Evolutionary conservation across 2,113 vertebrate genomes (phyloP).

Genomic region (Neofelis nebulosa): DNA sequence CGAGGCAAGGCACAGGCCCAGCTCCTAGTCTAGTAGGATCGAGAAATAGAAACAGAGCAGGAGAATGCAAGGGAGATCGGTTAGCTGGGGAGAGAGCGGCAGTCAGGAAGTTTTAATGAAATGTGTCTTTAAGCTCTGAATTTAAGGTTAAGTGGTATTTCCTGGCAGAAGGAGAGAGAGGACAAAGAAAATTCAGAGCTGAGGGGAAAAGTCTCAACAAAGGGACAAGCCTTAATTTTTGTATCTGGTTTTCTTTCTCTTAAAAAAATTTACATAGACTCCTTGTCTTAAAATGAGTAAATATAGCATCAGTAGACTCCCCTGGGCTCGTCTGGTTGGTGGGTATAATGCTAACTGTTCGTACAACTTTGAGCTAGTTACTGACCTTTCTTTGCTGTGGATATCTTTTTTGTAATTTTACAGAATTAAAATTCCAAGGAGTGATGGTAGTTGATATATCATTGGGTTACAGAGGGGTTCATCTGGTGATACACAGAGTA

Average conservation of each 20-base stretch:
- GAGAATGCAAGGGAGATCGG: neutral
- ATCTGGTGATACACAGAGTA: neutral
- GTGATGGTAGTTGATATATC: too few relatives aligned
- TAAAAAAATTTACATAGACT: neutral
- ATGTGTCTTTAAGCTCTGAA: neutral
- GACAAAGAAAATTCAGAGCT: neutral
- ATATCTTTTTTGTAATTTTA: neutral
- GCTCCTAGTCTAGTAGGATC: neutral
- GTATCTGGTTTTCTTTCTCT: neutral
- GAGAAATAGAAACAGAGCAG: fast-evolving
- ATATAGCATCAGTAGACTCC: fast-evolving
- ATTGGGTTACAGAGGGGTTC: neutral
- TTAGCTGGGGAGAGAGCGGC: fast-evolving
- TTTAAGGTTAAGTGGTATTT: neutral
- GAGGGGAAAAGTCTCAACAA: neutral
- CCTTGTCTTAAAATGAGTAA: neutral
- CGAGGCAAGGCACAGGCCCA: neutral
- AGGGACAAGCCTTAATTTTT: neutral
- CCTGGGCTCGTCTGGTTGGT: neutral
- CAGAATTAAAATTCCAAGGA: neutral
- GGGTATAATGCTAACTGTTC: neutral
- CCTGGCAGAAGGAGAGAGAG: neutral
- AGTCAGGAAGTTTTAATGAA: neutral
- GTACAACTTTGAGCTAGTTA: neutral
- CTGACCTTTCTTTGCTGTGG: neutral